Percentiles rank a stretch among this genome's conserved stretches.
These are phyloP conservation scores for Marmota flaviventris DNA, from an alignment of 2,113 vertebrate species.

Conservation along the genomic window DNA sequence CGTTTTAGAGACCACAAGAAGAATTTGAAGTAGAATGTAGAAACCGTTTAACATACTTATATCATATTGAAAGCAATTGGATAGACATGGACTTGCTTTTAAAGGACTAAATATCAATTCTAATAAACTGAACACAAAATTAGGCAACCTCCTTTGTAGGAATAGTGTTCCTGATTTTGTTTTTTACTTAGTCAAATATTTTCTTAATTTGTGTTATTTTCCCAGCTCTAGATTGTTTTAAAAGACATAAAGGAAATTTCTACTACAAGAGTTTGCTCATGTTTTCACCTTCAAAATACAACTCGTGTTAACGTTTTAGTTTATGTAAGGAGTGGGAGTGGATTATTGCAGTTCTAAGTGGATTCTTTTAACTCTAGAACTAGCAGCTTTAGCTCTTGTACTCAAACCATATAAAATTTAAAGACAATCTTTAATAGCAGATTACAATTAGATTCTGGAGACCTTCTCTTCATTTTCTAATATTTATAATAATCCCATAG, in stretches of 20 bases:
- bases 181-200: background rate
- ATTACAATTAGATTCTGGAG: background rate
- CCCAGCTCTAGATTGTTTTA: background rate
- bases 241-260: background rate
- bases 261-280: background rate
- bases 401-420: background rate
- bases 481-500: background rate
- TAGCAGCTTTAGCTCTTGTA: background rate
- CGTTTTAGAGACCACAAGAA: constrained; percentile 22
- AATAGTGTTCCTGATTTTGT: background rate
- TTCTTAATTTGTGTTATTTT: constrained; percentile 18
- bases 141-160: background rate
- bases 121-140: constrained; percentile 39
- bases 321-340: background rate
- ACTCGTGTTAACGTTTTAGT: background rate
- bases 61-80: background rate
- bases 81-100: background rate
- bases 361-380: background rate
- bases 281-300: background rate
- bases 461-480: background rate
- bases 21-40: background rate
- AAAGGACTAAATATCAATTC: constrained; percentile 13
- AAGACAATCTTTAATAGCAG: background rate
- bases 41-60: background rate
- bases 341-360: constrained; percentile 24